These are phyloP conservation scores for Dasyprocta punctata DNA, from an alignment of 2,113 vertebrate genomes.

Conservation along the genomic window DNA sequence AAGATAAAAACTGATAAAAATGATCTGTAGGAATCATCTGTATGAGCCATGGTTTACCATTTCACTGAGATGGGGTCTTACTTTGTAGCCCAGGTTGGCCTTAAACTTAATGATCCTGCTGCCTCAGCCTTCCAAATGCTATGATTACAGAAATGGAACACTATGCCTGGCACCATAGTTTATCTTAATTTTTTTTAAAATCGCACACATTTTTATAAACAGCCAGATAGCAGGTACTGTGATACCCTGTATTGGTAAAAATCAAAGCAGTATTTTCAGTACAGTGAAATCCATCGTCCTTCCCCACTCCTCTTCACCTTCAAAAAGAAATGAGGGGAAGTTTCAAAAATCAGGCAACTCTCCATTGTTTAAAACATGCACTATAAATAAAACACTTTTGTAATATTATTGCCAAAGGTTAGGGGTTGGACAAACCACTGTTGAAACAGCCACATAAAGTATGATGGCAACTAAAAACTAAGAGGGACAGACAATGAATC, in stretches of 20 bases:
- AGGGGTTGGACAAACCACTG: not conserved
- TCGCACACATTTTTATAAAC: not conserved
- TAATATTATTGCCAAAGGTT: not conserved
- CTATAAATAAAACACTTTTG: not conserved
- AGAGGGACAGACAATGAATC: not conserved
- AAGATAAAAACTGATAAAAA: not conserved
- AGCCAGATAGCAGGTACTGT: not conserved
- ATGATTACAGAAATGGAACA: not conserved
- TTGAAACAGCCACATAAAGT: not conserved
- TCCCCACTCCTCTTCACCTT: not conserved
- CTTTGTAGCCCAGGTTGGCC: not conserved
- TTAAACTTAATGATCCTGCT: not conserved
- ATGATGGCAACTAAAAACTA: not conserved
- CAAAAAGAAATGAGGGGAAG: not conserved
- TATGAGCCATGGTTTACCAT: not conserved
- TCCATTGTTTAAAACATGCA: not conserved
- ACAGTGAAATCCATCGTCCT: not conserved
- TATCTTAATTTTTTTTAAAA: conserved; percentile 21
- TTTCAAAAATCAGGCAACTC: not conserved
- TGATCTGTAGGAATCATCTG: not conserved
- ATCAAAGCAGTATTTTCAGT: not conserved
- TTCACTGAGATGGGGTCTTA: not conserved
- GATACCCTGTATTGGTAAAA: not conserved
- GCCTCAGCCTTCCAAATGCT: not conserved
- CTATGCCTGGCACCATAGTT: not conserved